Conservation (phyloP, 2,797 vertebrate genomes). For the Platyrinchus mystaceus region DNA sequence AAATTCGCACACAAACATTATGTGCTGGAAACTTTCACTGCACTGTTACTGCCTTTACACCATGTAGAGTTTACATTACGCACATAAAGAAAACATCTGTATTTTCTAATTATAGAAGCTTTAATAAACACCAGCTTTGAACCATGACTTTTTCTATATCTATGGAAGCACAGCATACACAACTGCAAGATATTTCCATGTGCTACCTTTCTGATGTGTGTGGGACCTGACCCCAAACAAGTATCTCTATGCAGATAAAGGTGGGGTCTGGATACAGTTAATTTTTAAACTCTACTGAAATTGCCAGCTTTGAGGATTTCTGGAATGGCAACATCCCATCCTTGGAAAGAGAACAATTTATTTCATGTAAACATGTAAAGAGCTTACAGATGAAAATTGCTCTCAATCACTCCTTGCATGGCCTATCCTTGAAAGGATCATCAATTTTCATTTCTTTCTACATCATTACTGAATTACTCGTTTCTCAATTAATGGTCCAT, state of each 20-base stretch:
- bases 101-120: constrained; percentile 24
- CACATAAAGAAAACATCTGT: constrained; percentile 4
- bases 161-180: not conserved
- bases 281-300: not conserved
- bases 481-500: not conserved
- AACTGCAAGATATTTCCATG: not conserved
- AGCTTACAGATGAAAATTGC: not conserved
- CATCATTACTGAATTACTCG: not conserved
- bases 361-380: not conserved
- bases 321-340: not conserved
- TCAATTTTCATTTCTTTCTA: not conserved
- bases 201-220: not conserved
- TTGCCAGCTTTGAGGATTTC: not conserved
- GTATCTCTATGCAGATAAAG: not conserved
- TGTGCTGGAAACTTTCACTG: not conserved
- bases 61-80: not conserved
- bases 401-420: not conserved
- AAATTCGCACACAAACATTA: not conserved
- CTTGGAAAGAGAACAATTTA: not conserved
- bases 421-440: not conserved
- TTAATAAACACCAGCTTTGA: not conserved
- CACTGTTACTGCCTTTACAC: not conserved
- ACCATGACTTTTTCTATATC: not conserved
- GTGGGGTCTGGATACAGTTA: not conserved
- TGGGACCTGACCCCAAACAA: not conserved